Conservation (phyloP, 1,140 invertebrate species). For the Apocrypta bakeri region DNA sequence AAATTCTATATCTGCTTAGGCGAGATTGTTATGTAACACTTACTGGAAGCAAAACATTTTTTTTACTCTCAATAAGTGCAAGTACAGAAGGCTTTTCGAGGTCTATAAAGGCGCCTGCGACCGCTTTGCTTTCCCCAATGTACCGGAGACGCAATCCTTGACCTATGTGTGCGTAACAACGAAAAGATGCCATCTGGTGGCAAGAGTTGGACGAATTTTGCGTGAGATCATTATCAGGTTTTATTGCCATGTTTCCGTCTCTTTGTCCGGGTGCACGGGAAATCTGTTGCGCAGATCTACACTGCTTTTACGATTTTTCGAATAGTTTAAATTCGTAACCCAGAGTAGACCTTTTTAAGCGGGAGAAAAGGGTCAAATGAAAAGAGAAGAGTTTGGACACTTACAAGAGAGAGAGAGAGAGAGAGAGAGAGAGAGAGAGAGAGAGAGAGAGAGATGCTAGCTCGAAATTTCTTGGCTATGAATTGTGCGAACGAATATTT, state of each 20-base stretch:
- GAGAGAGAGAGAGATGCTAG: too few species aligned
- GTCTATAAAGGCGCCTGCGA: too few species aligned
- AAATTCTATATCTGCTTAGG: constrained; percentile 41
- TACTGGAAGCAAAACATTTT: not conserved
- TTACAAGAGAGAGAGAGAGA: too few species aligned
- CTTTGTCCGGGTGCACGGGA: not conserved
- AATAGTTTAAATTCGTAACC: not conserved
- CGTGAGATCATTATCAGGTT: constrained; percentile 3
- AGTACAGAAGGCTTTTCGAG: not conserved
- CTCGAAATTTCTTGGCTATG: not conserved
- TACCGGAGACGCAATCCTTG: not conserved
- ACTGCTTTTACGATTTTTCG: not conserved
- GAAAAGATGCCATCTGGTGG: not conserved
- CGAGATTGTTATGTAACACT: constrained; percentile 27
- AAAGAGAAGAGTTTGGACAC: not conserved
- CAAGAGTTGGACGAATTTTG: not conserved
- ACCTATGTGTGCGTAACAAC: not conserved
- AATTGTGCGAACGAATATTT: not conserved
- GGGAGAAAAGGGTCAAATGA: too few species aligned
- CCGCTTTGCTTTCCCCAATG: constrained; percentile 6
- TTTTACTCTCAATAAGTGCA: not conserved
- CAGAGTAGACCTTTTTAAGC: not conserved
- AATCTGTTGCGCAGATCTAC: not conserved
- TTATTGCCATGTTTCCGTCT: not conserved
- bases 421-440: too few species aligned